phyloP scores from a whole-genome alignment of 2,888 invertebrate genomes.

The Periphyllus acericola region DNA sequence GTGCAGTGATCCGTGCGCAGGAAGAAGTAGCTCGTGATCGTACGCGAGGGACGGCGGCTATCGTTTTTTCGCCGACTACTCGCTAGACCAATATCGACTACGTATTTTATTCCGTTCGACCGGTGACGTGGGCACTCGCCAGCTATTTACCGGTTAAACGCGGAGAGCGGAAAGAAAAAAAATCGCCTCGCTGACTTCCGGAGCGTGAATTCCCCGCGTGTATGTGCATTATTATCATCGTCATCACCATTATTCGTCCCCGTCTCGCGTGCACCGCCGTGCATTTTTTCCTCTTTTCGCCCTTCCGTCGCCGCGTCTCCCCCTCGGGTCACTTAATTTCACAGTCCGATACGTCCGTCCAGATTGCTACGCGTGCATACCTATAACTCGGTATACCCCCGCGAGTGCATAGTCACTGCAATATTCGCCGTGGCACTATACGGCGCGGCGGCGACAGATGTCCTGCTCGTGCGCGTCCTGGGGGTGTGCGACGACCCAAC shows the following conservation, averaged over 20 bases:
- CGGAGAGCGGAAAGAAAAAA: background rate
- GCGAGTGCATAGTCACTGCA: no score
- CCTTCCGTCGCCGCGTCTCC: background rate
- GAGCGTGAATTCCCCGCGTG: background rate
- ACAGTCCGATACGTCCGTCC: conserved; percentile 40
- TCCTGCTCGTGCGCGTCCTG: background rate
- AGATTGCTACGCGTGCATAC: background rate
- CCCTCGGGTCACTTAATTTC: conserved; percentile 37
- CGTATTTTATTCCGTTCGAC: no score
- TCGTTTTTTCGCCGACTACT: no score
- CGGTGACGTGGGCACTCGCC: no score
- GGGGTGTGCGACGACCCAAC: background rate
- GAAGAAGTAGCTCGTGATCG: no score
- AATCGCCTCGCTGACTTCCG: background rate
- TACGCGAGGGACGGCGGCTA: no score
- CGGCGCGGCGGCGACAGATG: conserved; percentile 31
- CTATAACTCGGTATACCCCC: background rate
- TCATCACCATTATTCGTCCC: background rate
- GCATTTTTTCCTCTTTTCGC: background rate
- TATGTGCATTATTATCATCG: background rate
- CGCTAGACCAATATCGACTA: no score
- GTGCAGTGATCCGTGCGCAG: no score
- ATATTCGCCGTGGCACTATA: no score
- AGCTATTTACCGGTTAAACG: no score
- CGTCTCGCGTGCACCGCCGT: background rate